phyloP scores from a whole-genome alignment of 2,888 invertebrate genomes.

The Elegia similella region DNA sequence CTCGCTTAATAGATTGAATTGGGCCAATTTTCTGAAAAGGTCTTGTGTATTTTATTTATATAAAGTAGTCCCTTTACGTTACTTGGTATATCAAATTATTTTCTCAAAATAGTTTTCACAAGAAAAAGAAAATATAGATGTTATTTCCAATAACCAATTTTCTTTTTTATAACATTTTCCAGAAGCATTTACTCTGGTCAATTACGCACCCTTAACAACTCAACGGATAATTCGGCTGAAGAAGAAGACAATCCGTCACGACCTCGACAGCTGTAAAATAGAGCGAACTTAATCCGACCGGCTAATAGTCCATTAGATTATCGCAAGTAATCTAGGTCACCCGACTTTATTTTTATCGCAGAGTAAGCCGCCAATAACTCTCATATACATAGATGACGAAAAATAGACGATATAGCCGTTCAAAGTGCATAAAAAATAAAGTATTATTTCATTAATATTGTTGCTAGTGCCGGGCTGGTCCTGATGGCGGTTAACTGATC shows the following conservation, averaged over 20 bases:
- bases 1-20: not conserved
- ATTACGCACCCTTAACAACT: not conserved
- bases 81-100: too few relatives aligned
- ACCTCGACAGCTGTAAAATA: not conserved
- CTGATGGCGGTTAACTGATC: too few relatives aligned
- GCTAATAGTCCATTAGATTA: slow-evolving; percentile 20
- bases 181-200: not conserved
- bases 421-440: too few relatives aligned
- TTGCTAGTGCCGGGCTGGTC: too few relatives aligned
- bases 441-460: too few relatives aligned
- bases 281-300: not conserved
- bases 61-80: too few relatives aligned
- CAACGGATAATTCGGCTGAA: not conserved
- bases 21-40: not conserved
- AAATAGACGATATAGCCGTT: not conserved
- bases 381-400: slow-evolving; percentile 34
- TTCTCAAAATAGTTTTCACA: too few relatives aligned
- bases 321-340: slow-evolving; percentile 16
- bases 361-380: slow-evolving; percentile 44
- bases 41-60: not conserved
- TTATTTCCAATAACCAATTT: too few relatives aligned
- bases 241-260: not conserved
- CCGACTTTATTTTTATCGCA: slow-evolving; percentile 35
- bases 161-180: too few relatives aligned
- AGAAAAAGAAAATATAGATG: too few relatives aligned